Evolutionary conservation across 2,888 invertebrate species (phyloP).

Genomic region (Amaurobius ferox): DNA sequence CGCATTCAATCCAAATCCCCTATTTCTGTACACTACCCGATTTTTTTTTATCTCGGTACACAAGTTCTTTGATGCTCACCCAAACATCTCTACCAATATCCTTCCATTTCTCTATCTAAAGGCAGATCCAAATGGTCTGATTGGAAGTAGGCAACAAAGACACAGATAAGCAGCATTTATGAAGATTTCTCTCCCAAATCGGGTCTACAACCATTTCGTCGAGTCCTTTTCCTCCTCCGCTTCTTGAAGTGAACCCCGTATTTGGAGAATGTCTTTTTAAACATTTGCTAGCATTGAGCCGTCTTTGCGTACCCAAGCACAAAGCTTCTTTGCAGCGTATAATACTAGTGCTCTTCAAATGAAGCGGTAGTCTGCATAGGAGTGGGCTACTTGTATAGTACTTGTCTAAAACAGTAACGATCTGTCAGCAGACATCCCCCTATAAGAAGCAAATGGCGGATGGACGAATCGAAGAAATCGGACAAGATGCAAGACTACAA

Average conservation of each 20-base stretch:
- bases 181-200: conserved; percentile 15
- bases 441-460: conserved; percentile 51
- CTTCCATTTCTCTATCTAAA: too few relatives aligned
- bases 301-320: conserved; percentile 30
- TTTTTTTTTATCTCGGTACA: background rate
- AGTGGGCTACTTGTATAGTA: conserved; percentile 15
- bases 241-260: conserved; percentile 31
- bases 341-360: conserved; percentile 8
- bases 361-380: conserved; percentile 19
- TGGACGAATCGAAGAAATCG: conserved; percentile 46
- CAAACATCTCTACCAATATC: too few relatives aligned
- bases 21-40: background rate
- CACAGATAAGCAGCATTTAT: conserved; percentile 4
- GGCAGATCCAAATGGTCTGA: conserved; percentile 15
- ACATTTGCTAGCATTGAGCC: conserved; percentile 11
- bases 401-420: conserved; percentile 24
- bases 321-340: conserved; percentile 43
- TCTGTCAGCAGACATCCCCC: conserved; percentile 38
- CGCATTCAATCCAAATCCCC: background rate
- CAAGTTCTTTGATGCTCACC: background rate
- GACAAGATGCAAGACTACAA: conserved; percentile 46
- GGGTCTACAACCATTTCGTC: conserved; percentile 12
- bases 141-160: conserved; percentile 19
- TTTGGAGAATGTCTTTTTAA: conserved; percentile 25
- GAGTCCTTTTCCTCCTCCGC: conserved; percentile 24